Evolutionary conservation across 2,113 vertebrate species (phyloP), one percentile per base, ranked within the genome.

Genomic region (Pseudorhombus dupliciocellatus): DNA sequence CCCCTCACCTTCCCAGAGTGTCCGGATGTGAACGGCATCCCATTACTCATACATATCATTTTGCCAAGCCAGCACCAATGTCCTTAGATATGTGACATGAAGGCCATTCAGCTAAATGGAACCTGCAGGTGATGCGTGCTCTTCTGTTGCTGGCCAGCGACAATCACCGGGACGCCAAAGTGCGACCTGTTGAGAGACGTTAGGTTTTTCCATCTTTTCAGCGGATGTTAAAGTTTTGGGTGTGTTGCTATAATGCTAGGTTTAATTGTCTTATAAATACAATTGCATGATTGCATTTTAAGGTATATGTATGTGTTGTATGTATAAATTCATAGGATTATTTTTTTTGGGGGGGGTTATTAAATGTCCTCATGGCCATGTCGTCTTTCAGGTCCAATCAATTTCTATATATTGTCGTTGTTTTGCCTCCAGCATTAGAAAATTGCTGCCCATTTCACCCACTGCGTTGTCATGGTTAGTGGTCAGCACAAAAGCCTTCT

Each of bases 41-140:
- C 91, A 91, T 91, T 91, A 90, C 90, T 91, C 89, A 92, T 89
- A 83, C 83, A 86, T 90, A 88, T 91, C 78, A 76, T 90, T 91
- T 89, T 87, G 90, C 89, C 83, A 89, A 90, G 89, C 86, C 80
- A 91, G 89, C 90, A 88, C 73, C 84, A 73, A 53, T 85, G 90
- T 87, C 89, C 88, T 91, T 89, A 87, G 83, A 84, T 84, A 87
- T 87, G 80, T 90, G 87, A 90, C 88, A 86, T 89, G 86, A 90
- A 92, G 86, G 89, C 88, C 88, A 77, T 85, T 81, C 80, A 80
- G 88, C 82, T 70, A 82, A 85, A 87, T 84, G 77, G 80, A 86
- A 85, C 86, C 82, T 67, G 87, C 80, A 87, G 88, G 86, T 84
- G 88, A 81, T 83, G 89, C 72, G 28, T 77, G 73, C 81, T 79